phyloP scores from a whole-genome alignment of 2,113 vertebrate genomes.

The Mesoclemmys tuberculata region DNA sequence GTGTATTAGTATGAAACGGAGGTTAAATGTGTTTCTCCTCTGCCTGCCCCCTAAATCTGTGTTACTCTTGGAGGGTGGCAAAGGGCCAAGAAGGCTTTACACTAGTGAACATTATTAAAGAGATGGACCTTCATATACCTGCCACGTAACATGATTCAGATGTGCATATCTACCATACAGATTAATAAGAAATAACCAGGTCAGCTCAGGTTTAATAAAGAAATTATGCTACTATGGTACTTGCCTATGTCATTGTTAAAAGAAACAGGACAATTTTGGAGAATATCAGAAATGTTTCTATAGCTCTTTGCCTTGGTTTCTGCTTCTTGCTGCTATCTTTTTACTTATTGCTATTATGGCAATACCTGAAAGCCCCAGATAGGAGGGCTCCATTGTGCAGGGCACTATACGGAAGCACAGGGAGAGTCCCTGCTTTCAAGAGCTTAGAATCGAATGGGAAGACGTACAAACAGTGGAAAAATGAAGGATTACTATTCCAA shows the following conservation, averaged over 20 bases:
- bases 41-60: background rate
- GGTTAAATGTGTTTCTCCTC: background rate
- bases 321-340: background rate
- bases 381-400: background rate
- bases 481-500: background rate
- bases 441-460: background rate
- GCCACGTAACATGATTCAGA: background rate
- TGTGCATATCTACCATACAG: background rate
- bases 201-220: background rate
- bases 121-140: background rate
- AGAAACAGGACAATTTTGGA: background rate
- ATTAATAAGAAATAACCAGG: background rate
- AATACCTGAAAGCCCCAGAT: background rate
- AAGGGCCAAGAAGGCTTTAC: background rate
- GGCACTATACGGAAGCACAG: background rate
- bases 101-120: background rate
- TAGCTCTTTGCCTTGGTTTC: background rate
- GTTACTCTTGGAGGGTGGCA: background rate
- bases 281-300: background rate
- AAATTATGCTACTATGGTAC: accelerated
- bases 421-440: background rate
- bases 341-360: background rate
- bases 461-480: background rate
- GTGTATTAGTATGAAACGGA: conserved; percentile 44
- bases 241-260: background rate